Evolutionary conservation across 2,113 vertebrate genomes (phyloP).

Genomic region (Pampusana beccarii): DNA sequence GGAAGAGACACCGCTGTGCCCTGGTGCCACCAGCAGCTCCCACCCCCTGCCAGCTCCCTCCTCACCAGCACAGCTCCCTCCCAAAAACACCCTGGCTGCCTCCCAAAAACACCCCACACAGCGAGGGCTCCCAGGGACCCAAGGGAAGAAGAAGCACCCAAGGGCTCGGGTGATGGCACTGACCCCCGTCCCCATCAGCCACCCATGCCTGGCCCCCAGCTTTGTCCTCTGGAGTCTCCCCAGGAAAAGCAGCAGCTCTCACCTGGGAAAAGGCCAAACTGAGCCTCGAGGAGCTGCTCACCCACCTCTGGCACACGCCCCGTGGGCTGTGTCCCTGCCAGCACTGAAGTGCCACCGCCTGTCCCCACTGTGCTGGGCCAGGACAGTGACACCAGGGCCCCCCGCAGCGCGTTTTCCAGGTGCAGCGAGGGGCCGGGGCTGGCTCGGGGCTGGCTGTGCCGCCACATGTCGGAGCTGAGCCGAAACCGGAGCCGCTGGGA

Average conservation of each 20-base stretch:
- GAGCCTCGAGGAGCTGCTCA: background rate
- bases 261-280: background rate
- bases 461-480: background rate
- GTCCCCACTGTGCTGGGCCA: background rate
- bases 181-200: background rate
- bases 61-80: background rate
- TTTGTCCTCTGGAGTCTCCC: no score
- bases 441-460: background rate
- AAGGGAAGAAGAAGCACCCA: background rate
- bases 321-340: accelerated
- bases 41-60: background rate
- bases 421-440: background rate
- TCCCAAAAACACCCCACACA: background rate
- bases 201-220: background rate
- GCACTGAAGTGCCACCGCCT: background rate
- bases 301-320: background rate
- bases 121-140: background rate
- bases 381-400: background rate
- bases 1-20: background rate
- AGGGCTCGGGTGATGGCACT: background rate
- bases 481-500: background rate
- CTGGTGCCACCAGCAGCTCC: background rate
- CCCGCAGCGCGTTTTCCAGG: accelerated
- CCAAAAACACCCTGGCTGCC: background rate
- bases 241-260: background rate